phyloP scores from a whole-genome alignment of 2,797 vertebrate genomes.

The Hemibagrus guttatus region DNA sequence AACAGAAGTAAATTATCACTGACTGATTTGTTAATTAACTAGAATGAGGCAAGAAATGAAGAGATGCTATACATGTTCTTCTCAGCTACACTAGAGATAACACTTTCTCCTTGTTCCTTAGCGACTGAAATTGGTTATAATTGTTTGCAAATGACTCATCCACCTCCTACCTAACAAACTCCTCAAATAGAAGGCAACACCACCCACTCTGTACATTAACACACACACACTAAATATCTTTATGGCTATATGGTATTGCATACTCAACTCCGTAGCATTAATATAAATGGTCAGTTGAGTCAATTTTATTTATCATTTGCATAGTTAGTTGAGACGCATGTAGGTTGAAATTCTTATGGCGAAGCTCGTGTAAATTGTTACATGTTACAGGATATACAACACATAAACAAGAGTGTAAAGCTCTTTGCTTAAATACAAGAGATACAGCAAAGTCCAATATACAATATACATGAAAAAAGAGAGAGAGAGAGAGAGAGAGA shows the following conservation, averaged over 20 bases:
- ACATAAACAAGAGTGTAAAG: background rate
- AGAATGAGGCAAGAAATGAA: slow-evolving; percentile 38
- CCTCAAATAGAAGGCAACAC: slow-evolving; percentile 61
- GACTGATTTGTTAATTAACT: slow-evolving; percentile 46
- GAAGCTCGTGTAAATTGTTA: background rate
- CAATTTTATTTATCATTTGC: background rate
- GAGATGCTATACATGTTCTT: slow-evolving; percentile 36
- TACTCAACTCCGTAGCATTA: background rate
- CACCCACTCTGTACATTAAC: slow-evolving; percentile 56
- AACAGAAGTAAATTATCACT: slow-evolving; percentile 45
- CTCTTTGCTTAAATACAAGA: background rate
- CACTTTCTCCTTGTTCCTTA: slow-evolving; percentile 59
- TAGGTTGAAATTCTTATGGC: background rate
- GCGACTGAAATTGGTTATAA: slow-evolving; percentile 62
- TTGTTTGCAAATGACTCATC: slow-evolving; percentile 63
- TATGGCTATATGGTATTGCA: background rate
- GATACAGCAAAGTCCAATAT: background rate
- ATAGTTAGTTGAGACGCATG: too few species aligned
- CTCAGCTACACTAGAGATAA: slow-evolving; percentile 46
- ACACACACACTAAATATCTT: slow-evolving; percentile 1
- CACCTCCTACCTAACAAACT: slow-evolving; percentile 61
- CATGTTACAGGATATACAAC: background rate
- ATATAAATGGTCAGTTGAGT: background rate
- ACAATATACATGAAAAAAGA: background rate
- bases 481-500: background rate